Conservation (phyloP, 2,797 vertebrate genomes). For the Gallinago nigripennis region DNA sequence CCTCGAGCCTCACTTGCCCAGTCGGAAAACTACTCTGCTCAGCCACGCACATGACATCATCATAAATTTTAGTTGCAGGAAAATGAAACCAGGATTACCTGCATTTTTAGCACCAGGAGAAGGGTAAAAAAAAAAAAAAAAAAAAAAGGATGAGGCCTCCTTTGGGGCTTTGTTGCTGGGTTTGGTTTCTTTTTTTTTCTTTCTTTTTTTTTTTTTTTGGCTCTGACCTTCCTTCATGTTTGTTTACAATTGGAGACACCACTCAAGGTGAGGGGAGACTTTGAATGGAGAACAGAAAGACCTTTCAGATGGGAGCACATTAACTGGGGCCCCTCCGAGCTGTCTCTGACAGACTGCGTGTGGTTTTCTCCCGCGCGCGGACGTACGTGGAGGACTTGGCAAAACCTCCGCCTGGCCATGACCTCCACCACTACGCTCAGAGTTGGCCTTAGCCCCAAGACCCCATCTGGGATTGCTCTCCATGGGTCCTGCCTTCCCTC, state of each 20-base stretch:
- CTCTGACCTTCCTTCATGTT: background rate
- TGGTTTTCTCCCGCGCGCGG: background rate
- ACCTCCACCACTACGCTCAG: background rate
- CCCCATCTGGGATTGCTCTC: background rate
- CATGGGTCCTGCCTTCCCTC: background rate
- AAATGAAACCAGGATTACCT: constrained; percentile 46
- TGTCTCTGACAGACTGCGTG: background rate
- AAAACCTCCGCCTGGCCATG: background rate
- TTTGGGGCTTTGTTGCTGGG: background rate
- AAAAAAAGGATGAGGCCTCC: background rate
- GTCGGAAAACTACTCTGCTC: constrained; percentile 47
- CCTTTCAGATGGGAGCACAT: background rate
- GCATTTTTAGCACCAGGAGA: constrained; percentile 12
- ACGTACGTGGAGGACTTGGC: background rate
- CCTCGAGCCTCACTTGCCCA: background rate
- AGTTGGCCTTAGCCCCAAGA: background rate
- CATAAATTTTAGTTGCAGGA: background rate
- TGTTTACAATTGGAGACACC: constrained; percentile 19
- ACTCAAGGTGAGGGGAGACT: constrained; percentile 1
- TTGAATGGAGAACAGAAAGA: constrained; percentile 6
- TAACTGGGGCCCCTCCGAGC: background rate
- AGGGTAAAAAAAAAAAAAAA: background rate
- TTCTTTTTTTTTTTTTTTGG: background rate
- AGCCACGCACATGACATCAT: constrained; percentile 41
- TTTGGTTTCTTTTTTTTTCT: background rate